These are phyloP conservation scores for Cyclina sinensis DNA, from an alignment of 1,140 invertebrate species.

Conservation along the genomic window DNA sequence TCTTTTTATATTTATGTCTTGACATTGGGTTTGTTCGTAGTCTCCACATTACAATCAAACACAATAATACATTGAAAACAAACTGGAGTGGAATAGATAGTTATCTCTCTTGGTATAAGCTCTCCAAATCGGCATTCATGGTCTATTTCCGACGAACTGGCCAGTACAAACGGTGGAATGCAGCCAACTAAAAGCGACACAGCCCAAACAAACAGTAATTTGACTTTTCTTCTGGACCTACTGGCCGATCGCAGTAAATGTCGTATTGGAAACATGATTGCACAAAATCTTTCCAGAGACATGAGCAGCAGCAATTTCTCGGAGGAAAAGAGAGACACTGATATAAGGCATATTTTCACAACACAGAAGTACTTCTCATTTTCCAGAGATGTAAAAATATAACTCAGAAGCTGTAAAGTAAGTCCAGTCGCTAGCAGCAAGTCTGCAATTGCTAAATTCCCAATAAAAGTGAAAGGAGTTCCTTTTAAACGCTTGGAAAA, in stretches of 20 bases:
- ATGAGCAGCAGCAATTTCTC: background rate
- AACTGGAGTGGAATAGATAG: background rate
- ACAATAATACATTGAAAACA: background rate
- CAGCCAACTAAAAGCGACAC: background rate
- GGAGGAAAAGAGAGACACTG: background rate
- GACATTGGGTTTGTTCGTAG: background rate
- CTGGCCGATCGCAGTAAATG: background rate
- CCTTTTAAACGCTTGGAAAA: conserved; percentile 34
- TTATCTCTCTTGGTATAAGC: background rate
- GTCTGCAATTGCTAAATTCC: conserved; percentile 18
- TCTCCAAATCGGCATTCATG: background rate
- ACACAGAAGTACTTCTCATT: background rate
- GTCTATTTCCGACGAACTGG: background rate
- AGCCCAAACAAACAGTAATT: background rate
- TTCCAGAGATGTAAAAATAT: background rate
- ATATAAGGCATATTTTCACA: background rate
- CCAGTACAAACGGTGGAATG: background rate
- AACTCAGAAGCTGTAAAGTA: background rate
- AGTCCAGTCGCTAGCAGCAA: conserved; percentile 35
- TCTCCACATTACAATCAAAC: background rate
- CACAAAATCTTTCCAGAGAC: conserved; percentile 47
- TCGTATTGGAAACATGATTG: conserved; percentile 44
- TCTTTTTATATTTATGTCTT: background rate
- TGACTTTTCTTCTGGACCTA: background rate
- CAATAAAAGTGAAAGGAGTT: conserved; percentile 11